These are phyloP conservation scores for Chouioia cunea DNA, from an alignment of 2,888 invertebrate species.

Conservation along the genomic window DNA sequence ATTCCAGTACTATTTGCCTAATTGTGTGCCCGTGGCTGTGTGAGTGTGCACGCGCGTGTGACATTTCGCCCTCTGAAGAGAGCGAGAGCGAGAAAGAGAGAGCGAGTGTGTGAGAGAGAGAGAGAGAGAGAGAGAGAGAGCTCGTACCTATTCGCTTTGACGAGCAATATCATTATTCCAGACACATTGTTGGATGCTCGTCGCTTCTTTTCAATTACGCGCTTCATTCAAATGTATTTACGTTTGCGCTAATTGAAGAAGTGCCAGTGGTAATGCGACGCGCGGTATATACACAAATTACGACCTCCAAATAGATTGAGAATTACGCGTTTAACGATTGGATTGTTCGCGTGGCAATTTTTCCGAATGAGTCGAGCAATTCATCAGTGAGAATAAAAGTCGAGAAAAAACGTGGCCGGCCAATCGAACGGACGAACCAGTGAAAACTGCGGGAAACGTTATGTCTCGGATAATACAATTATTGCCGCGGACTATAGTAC, in stretches of 20 bases:
- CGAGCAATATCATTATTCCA: neutral
- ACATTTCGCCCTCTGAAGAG: neutral
- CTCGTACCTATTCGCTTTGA: slow-evolving; percentile 1
- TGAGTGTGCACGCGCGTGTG: no score
- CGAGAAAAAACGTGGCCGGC: slow-evolving; percentile 3
- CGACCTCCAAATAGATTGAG: no score
- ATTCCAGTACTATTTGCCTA: slow-evolving; percentile 15
- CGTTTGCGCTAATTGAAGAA: no score
- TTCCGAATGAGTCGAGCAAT: neutral
- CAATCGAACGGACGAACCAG: slow-evolving; percentile 18
- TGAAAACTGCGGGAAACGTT: slow-evolving; percentile 26
- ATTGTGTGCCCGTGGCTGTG: neutral
- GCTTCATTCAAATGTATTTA: no score
- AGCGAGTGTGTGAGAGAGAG: no score
- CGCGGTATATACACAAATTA: no score
- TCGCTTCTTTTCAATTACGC: no score
- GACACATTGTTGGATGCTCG: no score
- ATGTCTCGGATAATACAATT: slow-evolving; percentile 35
- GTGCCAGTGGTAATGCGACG: no score
- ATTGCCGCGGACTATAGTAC: slow-evolving; percentile 12
- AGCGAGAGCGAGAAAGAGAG: no score
- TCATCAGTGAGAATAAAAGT: slow-evolving; percentile 17
- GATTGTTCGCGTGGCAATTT: neutral
- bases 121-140: no score
- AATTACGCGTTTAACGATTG: no score